These are phyloP conservation scores for Falco cherrug DNA, from an alignment of 2,797 vertebrate species.

Conservation along the genomic window DNA sequence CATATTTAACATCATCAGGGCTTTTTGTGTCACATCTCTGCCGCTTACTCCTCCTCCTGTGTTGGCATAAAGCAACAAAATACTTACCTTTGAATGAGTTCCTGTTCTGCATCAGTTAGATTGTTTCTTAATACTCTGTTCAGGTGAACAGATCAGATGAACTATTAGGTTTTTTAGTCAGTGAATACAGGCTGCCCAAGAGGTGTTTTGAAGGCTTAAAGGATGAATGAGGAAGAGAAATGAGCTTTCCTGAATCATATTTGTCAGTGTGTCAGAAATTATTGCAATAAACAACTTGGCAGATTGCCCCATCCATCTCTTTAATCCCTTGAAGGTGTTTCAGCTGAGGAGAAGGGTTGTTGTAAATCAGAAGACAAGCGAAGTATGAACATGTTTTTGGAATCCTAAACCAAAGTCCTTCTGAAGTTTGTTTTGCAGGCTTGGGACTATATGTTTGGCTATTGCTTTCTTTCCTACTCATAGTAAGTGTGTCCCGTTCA, in stretches of 20 bases:
- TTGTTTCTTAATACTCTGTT: not conserved
- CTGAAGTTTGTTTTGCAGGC: not conserved
- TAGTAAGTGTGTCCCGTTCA: rapidly evolving
- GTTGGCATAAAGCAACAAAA: not conserved
- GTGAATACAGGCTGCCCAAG: not conserved
- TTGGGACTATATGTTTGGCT: not conserved
- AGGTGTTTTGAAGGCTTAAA: not conserved
- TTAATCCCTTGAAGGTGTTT: not conserved
- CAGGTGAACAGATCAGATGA: not conserved
- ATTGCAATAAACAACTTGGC: not conserved
- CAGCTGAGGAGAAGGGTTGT: not conserved
- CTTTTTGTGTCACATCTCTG: not conserved
- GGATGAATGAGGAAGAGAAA: not conserved
- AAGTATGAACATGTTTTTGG: not conserved
- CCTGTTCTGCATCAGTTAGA: not conserved
- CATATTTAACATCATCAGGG: not conserved
- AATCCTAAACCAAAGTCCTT: not conserved
- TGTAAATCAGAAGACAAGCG: not conserved
- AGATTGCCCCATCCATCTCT: not conserved
- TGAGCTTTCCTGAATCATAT: not conserved
- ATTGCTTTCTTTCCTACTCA: not conserved
- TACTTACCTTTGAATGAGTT: not conserved
- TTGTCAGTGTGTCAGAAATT: not conserved
- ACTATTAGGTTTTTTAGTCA: not conserved
- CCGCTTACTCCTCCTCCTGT: not conserved